A percentile compares a stretch with the other conserved stretches of the same genome.
phyloP scores from a whole-genome alignment of 2,113 vertebrate species.

The Bos taurus region ARS-UCD2.0 NC_037351.1:52163501-52164000 shows the following conservation, averaged over 20 bases:
- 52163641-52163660: neutral
- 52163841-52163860: neutral
- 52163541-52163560: neutral
- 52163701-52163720: neutral
- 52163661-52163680: neutral
- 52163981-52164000: neutral
- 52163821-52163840: accelerated
- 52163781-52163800: neutral
- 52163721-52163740: neutral
- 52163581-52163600: neutral
- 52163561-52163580: neutral
- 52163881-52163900: neutral
- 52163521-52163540: neutral
- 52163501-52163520: neutral
- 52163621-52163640: neutral
- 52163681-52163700: neutral
- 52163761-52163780: neutral
- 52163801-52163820: neutral
- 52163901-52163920: accelerated
- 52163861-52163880: accelerated
- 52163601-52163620: neutral
- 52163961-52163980: neutral
- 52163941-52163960: neutral
- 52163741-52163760: neutral
- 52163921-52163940: neutral